phyloP scores from a whole-genome alignment of 2,113 vertebrate genomes.

The Sprattus sprattus region DNA sequence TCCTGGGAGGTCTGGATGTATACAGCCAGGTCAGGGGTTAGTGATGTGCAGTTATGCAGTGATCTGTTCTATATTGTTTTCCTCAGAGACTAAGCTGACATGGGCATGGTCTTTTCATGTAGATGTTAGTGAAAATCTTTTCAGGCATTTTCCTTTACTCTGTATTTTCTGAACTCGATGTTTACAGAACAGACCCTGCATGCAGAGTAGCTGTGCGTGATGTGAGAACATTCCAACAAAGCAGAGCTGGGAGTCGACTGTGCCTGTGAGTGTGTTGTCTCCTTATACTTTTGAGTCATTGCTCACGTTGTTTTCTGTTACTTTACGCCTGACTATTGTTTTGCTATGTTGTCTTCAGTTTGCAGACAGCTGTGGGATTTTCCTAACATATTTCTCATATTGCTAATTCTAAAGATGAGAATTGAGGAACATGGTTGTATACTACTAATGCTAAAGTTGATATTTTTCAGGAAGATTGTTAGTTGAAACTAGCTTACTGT shows the following conservation, averaged over 20 bases:
- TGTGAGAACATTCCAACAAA: background rate
- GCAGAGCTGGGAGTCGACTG: background rate
- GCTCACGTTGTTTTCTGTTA: background rate
- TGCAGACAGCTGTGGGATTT: no score
- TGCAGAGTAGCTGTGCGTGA: conserved; percentile 16
- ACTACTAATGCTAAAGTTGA: background rate
- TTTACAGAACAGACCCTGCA: conserved; percentile 18
- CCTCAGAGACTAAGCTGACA: no score
- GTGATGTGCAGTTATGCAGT: background rate
- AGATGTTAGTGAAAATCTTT: background rate
- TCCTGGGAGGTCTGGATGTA: conserved; percentile 30
- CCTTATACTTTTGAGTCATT: background rate
- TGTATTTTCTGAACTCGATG: background rate
- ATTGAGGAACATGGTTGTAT: background rate
- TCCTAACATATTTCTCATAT: no score
- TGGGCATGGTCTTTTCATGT: no score
- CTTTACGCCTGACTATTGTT: no score
- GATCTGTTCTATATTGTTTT: no score
- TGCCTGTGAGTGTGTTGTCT: background rate
- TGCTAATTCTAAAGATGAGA: no score
- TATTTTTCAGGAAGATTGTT: background rate
- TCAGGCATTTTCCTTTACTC: background rate
- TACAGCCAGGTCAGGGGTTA: conserved; percentile 25
- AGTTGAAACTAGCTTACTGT: background rate
- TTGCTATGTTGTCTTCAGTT: background rate